Percentiles rank a stretch among this genome's conserved stretches.
Evolutionary conservation across 2,113 vertebrate species (phyloP).

Genomic region (Sus scrofa): DNA sequence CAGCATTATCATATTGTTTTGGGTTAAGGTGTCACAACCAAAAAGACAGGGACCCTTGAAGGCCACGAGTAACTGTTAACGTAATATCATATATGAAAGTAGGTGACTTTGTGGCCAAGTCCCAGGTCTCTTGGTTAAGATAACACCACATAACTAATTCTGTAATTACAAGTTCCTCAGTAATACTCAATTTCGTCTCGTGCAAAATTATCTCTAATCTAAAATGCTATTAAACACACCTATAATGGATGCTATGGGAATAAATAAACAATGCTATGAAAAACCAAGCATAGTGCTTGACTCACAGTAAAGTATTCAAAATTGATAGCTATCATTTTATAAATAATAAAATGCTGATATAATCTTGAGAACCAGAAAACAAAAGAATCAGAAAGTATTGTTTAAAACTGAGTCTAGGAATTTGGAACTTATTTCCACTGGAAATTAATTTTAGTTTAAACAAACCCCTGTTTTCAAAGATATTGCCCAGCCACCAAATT

Average conservation of each 20-base stretch:
- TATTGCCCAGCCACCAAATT: too few species aligned
- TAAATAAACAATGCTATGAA: too few species aligned
- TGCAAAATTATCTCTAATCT: not conserved
- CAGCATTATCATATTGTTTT: not conserved
- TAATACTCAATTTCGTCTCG: not conserved
- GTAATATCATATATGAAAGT: not conserved
- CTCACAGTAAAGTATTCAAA: too few species aligned
- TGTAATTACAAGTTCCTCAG: not conserved
- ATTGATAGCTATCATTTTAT: too few species aligned
- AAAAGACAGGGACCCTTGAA: not conserved
- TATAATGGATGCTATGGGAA: not conserved
- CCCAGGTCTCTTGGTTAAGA: not conserved
- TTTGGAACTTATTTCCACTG: too few species aligned
- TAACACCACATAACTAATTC: not conserved
- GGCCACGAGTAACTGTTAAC: accelerated
- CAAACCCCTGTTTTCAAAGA: too few species aligned
- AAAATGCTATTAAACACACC: not conserved
- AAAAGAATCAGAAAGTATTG: too few species aligned
- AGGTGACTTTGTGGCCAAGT: not conserved
- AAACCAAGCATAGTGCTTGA: too few species aligned
- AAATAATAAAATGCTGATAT: too few species aligned
- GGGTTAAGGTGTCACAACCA: not conserved
- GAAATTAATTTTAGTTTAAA: too few species aligned
- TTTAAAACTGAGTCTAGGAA: too few species aligned
- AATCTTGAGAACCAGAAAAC: too few species aligned